Conservation (phyloP, 2,888 invertebrate species). For the Myathropa florea region DNA sequence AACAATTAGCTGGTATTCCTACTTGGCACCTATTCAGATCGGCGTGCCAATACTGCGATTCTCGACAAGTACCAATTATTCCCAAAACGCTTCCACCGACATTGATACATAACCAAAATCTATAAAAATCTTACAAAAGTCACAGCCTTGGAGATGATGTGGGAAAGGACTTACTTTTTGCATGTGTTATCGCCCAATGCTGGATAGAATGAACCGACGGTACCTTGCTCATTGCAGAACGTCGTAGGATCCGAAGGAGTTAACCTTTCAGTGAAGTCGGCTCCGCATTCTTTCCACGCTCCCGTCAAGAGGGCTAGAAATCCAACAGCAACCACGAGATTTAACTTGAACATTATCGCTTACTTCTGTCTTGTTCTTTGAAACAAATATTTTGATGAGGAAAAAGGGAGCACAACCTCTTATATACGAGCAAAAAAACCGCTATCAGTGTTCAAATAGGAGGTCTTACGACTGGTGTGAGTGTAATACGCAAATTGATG, state of each 20-base stretch:
- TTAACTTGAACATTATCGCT: not conserved
- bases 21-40: not conserved
- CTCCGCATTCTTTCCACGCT: not conserved
- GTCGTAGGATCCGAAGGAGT: conserved; percentile 45
- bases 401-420: not conserved
- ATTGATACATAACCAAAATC: not conserved
- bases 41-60: not conserved
- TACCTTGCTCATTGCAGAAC: conserved; percentile 48
- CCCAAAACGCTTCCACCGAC: not conserved
- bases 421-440: not conserved
- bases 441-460: not conserved
- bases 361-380: not conserved
- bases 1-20: too few relatives aligned
- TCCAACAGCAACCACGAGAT: not conserved
- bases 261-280: not conserved
- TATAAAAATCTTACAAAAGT: not conserved
- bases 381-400: not conserved
- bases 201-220: conserved; percentile 37
- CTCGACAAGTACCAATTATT: not conserved
- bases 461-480: not conserved
- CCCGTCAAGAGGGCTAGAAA: not conserved
- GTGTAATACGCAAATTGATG: not conserved
- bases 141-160: not conserved
- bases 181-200: conserved; percentile 66
- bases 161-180: conserved; percentile 38